A percentile compares a stretch with the other conserved stretches of the same genome.
Evolutionary conservation across 2,113 vertebrate species (phyloP).

Genomic region (Channa maculata): DNA sequence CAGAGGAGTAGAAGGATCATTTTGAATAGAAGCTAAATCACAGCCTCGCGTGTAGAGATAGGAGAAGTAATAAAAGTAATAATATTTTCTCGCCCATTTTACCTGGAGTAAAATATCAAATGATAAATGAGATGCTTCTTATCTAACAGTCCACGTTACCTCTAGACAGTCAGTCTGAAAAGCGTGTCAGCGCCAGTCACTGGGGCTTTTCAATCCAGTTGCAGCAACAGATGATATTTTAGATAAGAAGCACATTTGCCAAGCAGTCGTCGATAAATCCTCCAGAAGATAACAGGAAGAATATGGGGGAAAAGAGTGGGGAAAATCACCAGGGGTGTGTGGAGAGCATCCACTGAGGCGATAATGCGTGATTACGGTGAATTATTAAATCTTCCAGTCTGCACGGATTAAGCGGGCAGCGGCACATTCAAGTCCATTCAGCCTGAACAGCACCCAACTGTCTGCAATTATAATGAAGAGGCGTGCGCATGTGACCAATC

Average conservation of each 20-base stretch:
- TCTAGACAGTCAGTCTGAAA: constrained; percentile 42
- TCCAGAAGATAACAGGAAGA: constrained; percentile 64
- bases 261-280: constrained; percentile 75
- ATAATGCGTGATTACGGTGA: constrained; percentile 79
- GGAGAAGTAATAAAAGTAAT: constrained; percentile 81
- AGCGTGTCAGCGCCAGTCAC: constrained; percentile 61
- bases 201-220: constrained; percentile 67
- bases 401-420: constrained; percentile 74
- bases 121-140: constrained; percentile 32
- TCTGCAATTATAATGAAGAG: constrained; percentile 79
- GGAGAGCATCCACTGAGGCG: constrained; percentile 73
- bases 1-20: constrained; percentile 72
- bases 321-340: constrained; percentile 56
- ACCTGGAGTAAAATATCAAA: constrained; percentile 51
- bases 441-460: constrained; percentile 77
- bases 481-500: constrained; percentile 80
- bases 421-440: constrained; percentile 76
- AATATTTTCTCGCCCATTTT: constrained; percentile 82
- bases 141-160: constrained; percentile 51
- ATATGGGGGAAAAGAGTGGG: constrained; percentile 15
- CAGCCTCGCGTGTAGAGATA: constrained; percentile 78
- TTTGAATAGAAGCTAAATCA: constrained; percentile 67
- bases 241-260: constrained; percentile 67
- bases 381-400: constrained; percentile 81
- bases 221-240: constrained; percentile 87